These are phyloP conservation scores for Dicyrtoma fusca DNA, from an alignment of 2,888 invertebrate species.

Conservation along the genomic window DNA sequence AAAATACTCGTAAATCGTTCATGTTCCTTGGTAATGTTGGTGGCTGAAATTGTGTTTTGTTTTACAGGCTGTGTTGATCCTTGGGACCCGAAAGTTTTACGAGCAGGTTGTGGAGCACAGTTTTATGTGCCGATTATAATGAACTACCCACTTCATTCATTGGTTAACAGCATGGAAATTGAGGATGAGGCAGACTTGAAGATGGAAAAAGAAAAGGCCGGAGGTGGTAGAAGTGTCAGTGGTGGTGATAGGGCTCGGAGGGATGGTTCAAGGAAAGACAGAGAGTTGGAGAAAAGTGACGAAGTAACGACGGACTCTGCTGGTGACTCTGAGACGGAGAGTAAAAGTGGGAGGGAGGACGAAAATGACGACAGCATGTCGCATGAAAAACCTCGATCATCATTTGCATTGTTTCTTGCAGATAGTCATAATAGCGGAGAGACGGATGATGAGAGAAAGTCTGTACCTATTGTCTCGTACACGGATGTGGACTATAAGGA, in stretches of 20 bases:
- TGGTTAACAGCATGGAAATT: conserved; percentile 65
- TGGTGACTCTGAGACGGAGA: neutral
- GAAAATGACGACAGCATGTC: neutral
- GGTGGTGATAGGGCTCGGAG: conserved; percentile 61
- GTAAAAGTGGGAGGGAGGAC: conserved; percentile 6
- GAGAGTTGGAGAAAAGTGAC: neutral
- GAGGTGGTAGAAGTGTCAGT: conserved; percentile 61
- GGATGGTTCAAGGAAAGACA: no score
- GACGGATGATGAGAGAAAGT: conserved; percentile 46
- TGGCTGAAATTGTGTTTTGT: neutral
- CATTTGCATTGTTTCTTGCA: conserved; percentile 45
- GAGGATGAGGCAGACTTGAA: conserved; percentile 57
- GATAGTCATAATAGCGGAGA: conserved; percentile 32
- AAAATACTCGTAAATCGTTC: no score
- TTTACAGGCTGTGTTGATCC: conserved; percentile 80
- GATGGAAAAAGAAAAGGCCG: conserved; percentile 40
- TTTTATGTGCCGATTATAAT: conserved; percentile 73
- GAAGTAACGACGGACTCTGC: neutral
- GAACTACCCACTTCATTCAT: conserved; percentile 20
- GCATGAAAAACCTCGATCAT: conserved; percentile 11
- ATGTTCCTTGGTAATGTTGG: no score
- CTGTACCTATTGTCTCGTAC: conserved; percentile 68
- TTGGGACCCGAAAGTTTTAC: conserved; percentile 86
- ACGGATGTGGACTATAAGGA: conserved; percentile 66
- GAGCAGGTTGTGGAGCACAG: conserved; percentile 83